Conservation (phyloP, 2,888 invertebrate genomes). For the Epirrita christyi region DNA sequence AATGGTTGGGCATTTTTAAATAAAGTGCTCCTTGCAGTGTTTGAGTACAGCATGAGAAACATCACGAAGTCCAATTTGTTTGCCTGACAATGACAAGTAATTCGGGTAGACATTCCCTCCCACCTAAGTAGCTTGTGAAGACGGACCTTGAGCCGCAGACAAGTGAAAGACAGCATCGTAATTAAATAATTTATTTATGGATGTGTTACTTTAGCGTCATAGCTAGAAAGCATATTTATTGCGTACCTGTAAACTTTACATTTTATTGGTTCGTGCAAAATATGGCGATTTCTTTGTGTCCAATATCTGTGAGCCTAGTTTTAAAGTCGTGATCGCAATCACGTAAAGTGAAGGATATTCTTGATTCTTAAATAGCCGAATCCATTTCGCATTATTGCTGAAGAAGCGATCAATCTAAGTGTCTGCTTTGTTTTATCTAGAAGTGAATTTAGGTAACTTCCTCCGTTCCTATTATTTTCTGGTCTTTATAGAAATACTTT, state of each 20-base stretch:
- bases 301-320: background rate
- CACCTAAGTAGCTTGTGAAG: slow-evolving; percentile 4
- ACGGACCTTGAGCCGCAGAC: slow-evolving; percentile 29
- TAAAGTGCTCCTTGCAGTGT: too few relatives aligned
- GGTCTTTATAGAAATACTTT: too few relatives aligned
- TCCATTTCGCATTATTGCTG: slow-evolving; percentile 25
- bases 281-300: slow-evolving; percentile 2
- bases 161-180: slow-evolving; percentile 28
- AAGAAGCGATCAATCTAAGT: background rate
- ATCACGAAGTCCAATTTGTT: slow-evolving; percentile 13
- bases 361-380: slow-evolving; percentile 13
- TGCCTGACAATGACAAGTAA: slow-evolving; percentile 11
- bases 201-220: slow-evolving; percentile 11
- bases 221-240: slow-evolving; percentile 15
- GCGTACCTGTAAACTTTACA: background rate
- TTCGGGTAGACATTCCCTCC: slow-evolving; percentile 9
- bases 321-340: slow-evolving; percentile 16
- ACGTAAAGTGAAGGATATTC: slow-evolving; percentile 10
- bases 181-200: slow-evolving; percentile 31
- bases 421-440: too few relatives aligned
- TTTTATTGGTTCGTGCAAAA: background rate
- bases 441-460: too few relatives aligned
- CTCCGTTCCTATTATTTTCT: too few relatives aligned
- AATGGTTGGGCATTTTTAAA: too few relatives aligned
- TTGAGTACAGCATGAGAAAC: background rate